Evolutionary conservation across 1,140 invertebrate species (phyloP), one percentile per base, ranked within the genome.

Genomic region (Sarcophaga peregrina): DNA sequence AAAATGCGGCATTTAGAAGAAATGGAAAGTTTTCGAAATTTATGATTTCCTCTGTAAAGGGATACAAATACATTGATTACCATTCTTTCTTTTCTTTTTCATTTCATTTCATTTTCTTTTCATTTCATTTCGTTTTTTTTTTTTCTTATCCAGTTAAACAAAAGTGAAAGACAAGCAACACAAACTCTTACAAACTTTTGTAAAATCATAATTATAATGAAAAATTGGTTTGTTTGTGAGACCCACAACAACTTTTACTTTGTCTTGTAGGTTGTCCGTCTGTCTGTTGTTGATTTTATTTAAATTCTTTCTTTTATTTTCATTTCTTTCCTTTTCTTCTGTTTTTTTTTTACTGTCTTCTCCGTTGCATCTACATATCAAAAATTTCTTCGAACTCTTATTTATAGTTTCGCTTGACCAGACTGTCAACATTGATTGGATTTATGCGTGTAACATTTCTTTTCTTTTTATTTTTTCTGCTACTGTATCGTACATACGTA

Each of bases 151-250:
- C 54, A 58, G 13, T 15, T 58, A n/a, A n/a, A 58, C n/a, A 58
- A 58, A 58, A 58, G 54, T 58, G 54, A 58, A 58, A 58, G 54
- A 58, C 15, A 58, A n/a, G n/a, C 54, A 15, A n/a, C 25, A 37
- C 25, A 37, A n/a, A n/a, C 4, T 37, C 25, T 37, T 37, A 37
- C 25, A 37, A 37, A 37, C 25, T 37, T 37, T 37, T 37, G 25
- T 2, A 37, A 13, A 58, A 58, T 80, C 83, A 85, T 82, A 85
- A 83, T 84, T 73, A 80, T 76, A 86, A 86, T 58, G 54, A 58
- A 58, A 58, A 58, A 58, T 58, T n/a, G 54, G 15, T 58, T 54
- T 7, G 10, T 58, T 58, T 15, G 54, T 58, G 15, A 15, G 54
- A 0, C 54, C 15, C n/a, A 58, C 54, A 58, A 58, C 54, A 58